Percentiles rank a stretch among this genome's conserved stretches.
phyloP scores from a whole-genome alignment of 2,888 invertebrate genomes.

The Lottia scabra region DNA sequence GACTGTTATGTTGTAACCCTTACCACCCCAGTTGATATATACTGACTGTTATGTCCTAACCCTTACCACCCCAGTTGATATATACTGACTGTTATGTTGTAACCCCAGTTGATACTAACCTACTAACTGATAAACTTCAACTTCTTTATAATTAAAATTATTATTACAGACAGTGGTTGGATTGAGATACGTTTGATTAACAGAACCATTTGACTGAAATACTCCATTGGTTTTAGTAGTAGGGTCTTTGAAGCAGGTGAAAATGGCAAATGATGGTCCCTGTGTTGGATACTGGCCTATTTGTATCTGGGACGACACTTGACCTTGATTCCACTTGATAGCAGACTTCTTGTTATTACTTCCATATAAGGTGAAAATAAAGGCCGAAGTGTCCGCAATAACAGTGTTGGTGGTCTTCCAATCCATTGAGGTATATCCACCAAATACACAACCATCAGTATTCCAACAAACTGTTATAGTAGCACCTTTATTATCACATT shows the following conservation, averaged over 20 bases:
- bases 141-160: background rate
- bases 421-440: constrained; percentile 31
- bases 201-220: background rate
- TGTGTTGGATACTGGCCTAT: too few species aligned
- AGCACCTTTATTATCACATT: constrained; percentile 41
- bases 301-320: background rate
- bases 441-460: constrained; percentile 33
- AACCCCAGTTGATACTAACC: background rate
- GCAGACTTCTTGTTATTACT: constrained; percentile 27
- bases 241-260: constrained; percentile 14
- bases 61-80: background rate
- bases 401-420: constrained; percentile 28
- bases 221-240: background rate
- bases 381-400: constrained; percentile 28
- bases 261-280: background rate
- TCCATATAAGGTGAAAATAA: constrained; percentile 32
- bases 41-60: too few species aligned
- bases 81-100: background rate
- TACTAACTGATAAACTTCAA: background rate
- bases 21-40: too few species aligned
- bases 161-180: background rate
- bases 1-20: too few species aligned
- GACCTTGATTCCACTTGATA: constrained; percentile 8
- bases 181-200: background rate
- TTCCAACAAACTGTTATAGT: constrained; percentile 40